A percentile compares a stretch with the other conserved stretches of the same genome.
Evolutionary conservation across 2,888 invertebrate species (phyloP).

Genomic region (Dermolepida albohirtum): DNA sequence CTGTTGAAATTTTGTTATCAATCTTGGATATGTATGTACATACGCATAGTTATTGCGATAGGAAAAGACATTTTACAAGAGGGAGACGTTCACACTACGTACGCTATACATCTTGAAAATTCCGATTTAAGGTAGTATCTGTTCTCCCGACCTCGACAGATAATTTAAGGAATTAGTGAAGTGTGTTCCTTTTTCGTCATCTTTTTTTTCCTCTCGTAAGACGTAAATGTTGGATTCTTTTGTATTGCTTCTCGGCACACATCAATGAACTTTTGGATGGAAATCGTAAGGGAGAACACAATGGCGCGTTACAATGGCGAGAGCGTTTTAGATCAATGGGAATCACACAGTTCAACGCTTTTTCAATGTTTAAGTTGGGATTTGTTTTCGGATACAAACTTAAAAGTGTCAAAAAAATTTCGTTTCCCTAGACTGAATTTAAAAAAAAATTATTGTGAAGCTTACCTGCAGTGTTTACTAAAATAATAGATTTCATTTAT

Average conservation of each 20-base stretch:
- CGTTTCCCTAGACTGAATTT: neutral
- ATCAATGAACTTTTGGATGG: constrained; percentile 28
- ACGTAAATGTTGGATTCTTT: constrained; percentile 23
- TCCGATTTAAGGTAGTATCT: constrained; percentile 2
- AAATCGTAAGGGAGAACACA: constrained; percentile 30
- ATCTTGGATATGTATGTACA: neutral
- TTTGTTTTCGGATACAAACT: constrained; percentile 26
- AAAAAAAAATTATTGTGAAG: no score
- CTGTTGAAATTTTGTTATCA: constrained; percentile 22
- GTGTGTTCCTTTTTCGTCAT: constrained; percentile 20
- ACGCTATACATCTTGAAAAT: no score
- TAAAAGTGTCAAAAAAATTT: constrained; percentile 30
- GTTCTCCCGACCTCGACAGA: constrained; percentile 19
- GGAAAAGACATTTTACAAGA: no score
- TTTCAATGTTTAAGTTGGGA: constrained; percentile 22
- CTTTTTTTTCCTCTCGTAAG: constrained; percentile 11
- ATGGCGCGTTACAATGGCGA: constrained; percentile 32
- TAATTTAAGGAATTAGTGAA: constrained; percentile 32
- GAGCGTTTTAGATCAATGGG: constrained; percentile 36
- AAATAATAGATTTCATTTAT: no score
- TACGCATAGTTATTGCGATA: no score
- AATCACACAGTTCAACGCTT: constrained; percentile 37
- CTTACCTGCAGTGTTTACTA: no score
- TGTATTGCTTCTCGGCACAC: constrained; percentile 32
- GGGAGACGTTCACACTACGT: no score